These are phyloP conservation scores for Latheticus oryzae DNA, from an alignment of 2,888 invertebrate species.

Conservation along the genomic window DNA sequence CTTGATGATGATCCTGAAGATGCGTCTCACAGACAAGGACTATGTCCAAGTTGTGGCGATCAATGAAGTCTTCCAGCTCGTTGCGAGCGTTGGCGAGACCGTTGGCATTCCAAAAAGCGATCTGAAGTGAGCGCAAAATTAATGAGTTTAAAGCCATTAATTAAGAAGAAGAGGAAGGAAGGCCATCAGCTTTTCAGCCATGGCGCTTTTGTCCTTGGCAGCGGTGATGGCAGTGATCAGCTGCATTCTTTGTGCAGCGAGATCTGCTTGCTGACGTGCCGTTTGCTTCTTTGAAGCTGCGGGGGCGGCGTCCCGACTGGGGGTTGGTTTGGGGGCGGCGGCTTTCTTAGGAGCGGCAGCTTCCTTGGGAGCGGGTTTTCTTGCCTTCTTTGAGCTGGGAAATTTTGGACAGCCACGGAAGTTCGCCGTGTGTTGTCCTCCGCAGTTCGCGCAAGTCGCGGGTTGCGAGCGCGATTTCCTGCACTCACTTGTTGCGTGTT, in stretches of 20 bases:
- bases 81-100: too few species aligned
- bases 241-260: neutral
- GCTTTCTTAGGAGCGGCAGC: neutral
- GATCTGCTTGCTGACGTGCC: neutral
- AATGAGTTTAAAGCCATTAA: too few species aligned
- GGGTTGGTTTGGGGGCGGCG: neutral
- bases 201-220: neutral
- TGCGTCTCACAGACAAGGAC: too few species aligned
- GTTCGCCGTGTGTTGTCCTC: constrained; percentile 8
- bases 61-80: too few species aligned
- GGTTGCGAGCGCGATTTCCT: neutral
- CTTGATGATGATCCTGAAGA: too few species aligned
- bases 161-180: too few species aligned
- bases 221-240: neutral
- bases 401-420: constrained; percentile 1
- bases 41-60: too few species aligned
- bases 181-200: too few species aligned
- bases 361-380: neutral
- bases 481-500: constrained; percentile 2
- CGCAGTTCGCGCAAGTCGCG: constrained; percentile 15
- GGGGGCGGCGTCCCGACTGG: too few species aligned
- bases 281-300: too few species aligned
- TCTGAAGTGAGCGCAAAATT: too few species aligned
- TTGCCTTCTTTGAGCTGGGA: constrained; percentile 5
- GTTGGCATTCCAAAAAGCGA: too few species aligned